Evolutionary conservation across 2,113 vertebrate species (phyloP).

Genomic region (Siniperca chuatsi): DNA sequence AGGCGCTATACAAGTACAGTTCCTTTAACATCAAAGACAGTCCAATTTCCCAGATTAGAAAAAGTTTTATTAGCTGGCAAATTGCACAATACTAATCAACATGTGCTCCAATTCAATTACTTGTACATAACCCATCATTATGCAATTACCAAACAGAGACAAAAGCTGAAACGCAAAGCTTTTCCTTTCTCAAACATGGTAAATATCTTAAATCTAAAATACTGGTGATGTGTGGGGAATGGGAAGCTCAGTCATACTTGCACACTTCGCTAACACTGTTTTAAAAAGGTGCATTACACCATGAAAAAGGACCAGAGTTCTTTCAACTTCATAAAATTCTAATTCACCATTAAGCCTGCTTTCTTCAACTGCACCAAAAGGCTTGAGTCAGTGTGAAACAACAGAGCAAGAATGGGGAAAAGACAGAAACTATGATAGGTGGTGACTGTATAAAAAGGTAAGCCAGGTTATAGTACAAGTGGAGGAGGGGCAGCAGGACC

Average conservation of each 20-base stretch:
- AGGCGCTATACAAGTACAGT: too few species aligned
- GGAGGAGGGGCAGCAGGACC: constrained; percentile 57
- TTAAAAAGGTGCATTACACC: not conserved
- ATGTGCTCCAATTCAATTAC: not conserved
- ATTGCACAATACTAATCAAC: not conserved
- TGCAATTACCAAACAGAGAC: not conserved
- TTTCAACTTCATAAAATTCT: not conserved
- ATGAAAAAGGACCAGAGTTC: not conserved
- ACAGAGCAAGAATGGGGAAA: not conserved
- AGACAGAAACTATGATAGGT: constrained; percentile 10
- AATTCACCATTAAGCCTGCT: not conserved
- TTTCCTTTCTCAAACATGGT: not conserved
- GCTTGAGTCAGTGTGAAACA: not conserved
- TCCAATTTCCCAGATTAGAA: not conserved
- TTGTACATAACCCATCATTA: not conserved
- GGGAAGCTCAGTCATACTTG: not conserved
- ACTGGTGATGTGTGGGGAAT: not conserved
- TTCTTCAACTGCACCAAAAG: not conserved
- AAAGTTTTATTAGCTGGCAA: not conserved
- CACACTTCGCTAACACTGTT: not conserved
- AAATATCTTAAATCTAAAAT: not conserved
- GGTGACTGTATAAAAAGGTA: not conserved
- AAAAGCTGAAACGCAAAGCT: not conserved
- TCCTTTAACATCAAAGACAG: too few species aligned
- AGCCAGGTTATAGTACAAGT: not conserved